Conservation (phyloP, 2,113 vertebrate species). For the Erythrocercus mccallii region DNA sequence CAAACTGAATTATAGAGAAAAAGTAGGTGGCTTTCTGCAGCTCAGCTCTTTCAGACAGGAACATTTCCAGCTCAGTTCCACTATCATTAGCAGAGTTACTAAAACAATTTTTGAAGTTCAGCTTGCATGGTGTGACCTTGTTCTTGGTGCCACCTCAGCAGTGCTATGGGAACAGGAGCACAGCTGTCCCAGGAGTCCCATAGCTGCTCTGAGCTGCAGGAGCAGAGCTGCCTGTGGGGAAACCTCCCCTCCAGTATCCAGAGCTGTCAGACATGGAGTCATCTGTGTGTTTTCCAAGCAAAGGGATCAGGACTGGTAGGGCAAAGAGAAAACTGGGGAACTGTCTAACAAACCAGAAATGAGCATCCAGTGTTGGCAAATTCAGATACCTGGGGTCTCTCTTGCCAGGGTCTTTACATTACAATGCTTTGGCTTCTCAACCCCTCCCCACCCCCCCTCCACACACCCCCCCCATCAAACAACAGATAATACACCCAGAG, state of each 20-base stretch:
- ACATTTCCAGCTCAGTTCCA: not conserved
- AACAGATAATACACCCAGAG: not conserved
- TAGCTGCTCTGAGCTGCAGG: not conserved
- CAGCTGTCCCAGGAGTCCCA: no score
- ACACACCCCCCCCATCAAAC: not conserved
- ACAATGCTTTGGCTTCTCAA: not conserved
- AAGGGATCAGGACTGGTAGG: not conserved
- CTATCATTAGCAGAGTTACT: not conserved
- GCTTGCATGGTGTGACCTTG: not conserved
- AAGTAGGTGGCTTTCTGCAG: not conserved
- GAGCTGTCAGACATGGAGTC: not conserved
- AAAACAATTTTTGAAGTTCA: not conserved
- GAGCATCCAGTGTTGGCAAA: not conserved
- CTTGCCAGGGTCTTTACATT: not conserved
- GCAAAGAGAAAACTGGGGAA: not conserved
- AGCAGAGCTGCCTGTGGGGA: not conserved
- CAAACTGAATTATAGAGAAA: not conserved
- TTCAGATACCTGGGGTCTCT: not conserved
- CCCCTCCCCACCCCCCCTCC: fast-evolving
- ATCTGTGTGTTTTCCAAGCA: not conserved
- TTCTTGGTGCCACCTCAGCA: not conserved
- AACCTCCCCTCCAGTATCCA: not conserved
- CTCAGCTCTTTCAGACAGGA: not conserved
- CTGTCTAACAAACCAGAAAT: not conserved
- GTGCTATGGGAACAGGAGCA: not conserved